These are phyloP conservation scores for Timandra comae DNA, from an alignment of 2,888 invertebrate species.

Conservation along the genomic window DNA sequence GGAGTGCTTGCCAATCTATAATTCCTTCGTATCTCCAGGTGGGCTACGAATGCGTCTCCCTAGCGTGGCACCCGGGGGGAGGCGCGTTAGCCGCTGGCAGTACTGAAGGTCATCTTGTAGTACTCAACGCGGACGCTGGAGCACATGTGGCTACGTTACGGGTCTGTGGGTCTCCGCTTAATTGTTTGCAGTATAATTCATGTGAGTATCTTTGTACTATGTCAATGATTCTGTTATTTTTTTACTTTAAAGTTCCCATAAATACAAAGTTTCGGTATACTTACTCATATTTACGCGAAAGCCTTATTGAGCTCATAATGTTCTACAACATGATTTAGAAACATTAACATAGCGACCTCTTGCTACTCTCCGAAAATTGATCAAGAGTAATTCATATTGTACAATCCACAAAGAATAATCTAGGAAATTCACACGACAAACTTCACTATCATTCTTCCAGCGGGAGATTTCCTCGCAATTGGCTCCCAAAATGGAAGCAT, in stretches of 20 bases:
- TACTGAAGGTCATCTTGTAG: conserved; percentile 90
- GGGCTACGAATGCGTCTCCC: conserved; percentile 91
- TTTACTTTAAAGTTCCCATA: too few relatives aligned
- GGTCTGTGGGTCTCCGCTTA: conserved; percentile 91
- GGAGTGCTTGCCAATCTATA: too few relatives aligned
- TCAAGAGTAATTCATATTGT: too few relatives aligned
- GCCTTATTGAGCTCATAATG: too few relatives aligned
- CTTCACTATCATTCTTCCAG: conserved; percentile 74
- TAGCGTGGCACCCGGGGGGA: conserved; percentile 92
- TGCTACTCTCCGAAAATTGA: too few relatives aligned
- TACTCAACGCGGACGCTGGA: conserved; percentile 91
- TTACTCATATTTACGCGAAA: too few relatives aligned
- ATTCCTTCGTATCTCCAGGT: too few relatives aligned
- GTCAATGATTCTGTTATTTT: too few relatives aligned
- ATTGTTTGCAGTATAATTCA: conserved; percentile 91
- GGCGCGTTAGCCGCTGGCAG: conserved; percentile 92
- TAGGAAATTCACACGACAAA: too few relatives aligned
- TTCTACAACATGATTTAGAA: too few relatives aligned
- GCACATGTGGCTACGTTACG: conserved; percentile 89
- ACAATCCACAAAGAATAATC: too few relatives aligned
- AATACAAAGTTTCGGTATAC: neutral
- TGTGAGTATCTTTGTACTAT: conserved; percentile 77
- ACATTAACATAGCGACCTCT: too few relatives aligned
- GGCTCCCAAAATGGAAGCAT: conserved; percentile 92
- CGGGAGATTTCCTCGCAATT: conserved; percentile 90